Percentiles rank a stretch among this genome's conserved stretches.
These are phyloP conservation scores for Pollenia labialis DNA, from an alignment of 2,888 invertebrate species.

Conservation along the genomic window DNA sequence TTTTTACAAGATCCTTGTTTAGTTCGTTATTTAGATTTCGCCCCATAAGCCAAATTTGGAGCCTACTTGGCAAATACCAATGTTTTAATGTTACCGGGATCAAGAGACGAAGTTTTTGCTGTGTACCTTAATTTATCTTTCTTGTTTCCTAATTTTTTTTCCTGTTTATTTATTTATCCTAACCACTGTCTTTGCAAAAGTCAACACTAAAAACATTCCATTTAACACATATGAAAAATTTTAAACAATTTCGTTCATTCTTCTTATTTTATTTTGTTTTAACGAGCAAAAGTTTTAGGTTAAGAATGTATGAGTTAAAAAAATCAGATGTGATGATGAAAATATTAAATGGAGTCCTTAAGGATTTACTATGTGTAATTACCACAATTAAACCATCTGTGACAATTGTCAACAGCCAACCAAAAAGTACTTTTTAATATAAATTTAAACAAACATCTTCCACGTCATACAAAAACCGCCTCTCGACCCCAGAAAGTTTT, in stretches of 20 bases:
- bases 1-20: too few species aligned
- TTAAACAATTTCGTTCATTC: conserved; percentile 19
- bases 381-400: conserved; percentile 85
- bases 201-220: not conserved
- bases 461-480: conserved; percentile 29
- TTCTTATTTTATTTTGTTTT: conserved; percentile 43
- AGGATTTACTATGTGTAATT: conserved; percentile 84
- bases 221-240: conserved; percentile 48
- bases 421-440: conserved; percentile 61
- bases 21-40: too few species aligned
- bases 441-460: conserved; percentile 41
- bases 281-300: conserved; percentile 57
- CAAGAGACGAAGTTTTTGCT: too few species aligned
- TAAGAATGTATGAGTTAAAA: conserved; percentile 44
- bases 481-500: conserved; percentile 55
- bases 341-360: conserved; percentile 78
- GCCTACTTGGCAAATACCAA: too few species aligned
- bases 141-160: not conserved
- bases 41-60: too few species aligned
- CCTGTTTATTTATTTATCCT: not conserved
- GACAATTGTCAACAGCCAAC: conserved; percentile 81
- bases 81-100: too few species aligned
- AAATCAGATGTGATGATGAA: conserved; percentile 45
- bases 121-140: too few species aligned
- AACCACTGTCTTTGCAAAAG: conserved; percentile 25